Percentiles rank a stretch among this genome's conserved stretches.
Conservation (phyloP, 2,797 vertebrate genomes). For the Parauchenoglanis punctatus region DNA sequence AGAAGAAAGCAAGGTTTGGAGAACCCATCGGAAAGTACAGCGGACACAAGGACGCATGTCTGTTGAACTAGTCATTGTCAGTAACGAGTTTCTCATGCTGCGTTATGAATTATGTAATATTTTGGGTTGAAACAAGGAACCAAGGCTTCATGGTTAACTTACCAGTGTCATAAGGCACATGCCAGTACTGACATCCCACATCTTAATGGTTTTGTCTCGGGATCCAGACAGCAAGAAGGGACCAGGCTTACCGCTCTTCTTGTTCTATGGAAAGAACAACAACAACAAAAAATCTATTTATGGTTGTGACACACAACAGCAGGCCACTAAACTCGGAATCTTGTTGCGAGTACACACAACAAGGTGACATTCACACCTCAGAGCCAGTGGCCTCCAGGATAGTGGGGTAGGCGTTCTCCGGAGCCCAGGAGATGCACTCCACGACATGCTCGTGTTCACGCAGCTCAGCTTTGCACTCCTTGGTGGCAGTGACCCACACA, state of each 20-base stretch:
- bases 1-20: background rate
- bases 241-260: conserved; percentile 97
- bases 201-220: conserved; percentile 99
- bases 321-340: background rate
- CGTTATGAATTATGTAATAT: conserved; percentile 10
- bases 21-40: background rate
- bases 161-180: conserved; percentile 99
- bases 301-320: background rate
- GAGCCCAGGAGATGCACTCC: conserved; percentile 92
- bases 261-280: conserved; percentile 74
- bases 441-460: conserved; percentile 98
- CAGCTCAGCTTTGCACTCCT: conserved; percentile 99
- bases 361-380: conserved; percentile 73
- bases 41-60: too few relatives aligned
- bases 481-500: conserved; percentile 96
- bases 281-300: background rate
- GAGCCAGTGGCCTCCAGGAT: conserved; percentile 89
- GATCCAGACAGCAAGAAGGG: conserved; percentile 98
- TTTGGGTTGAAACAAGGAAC: conserved; percentile 1
- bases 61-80: background rate
- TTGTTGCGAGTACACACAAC: background rate
- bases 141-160: conserved; percentile 63
- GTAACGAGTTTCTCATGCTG: background rate
- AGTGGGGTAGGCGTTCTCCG: conserved; percentile 90
- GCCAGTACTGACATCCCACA: conserved; percentile 99